These are phyloP conservation scores for Amphipyra tragopoginis DNA, from an alignment of 2,888 invertebrate species.

Conservation along the genomic window DNA sequence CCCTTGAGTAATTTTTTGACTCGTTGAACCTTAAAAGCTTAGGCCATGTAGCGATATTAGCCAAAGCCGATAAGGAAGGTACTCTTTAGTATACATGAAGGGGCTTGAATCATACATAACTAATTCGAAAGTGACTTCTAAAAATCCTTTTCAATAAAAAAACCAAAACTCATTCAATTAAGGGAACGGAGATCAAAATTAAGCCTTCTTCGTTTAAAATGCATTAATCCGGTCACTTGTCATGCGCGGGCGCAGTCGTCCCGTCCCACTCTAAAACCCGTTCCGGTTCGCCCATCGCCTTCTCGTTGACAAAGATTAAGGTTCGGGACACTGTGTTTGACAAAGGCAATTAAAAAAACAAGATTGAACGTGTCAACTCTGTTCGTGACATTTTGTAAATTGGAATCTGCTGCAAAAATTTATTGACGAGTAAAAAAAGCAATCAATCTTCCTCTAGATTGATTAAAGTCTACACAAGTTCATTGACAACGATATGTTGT, in stretches of 20 bases:
- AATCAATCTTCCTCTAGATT: conserved; percentile 68
- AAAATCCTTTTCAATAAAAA: conserved; percentile 57
- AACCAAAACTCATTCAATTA: conserved; percentile 82
- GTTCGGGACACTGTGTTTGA: conserved; percentile 67
- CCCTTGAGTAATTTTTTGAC: conserved; percentile 5
- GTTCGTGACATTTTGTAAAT: conserved; percentile 78
- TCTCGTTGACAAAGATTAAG: conserved; percentile 81
- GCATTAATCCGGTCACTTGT: conserved; percentile 89
- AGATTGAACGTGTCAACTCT: conserved; percentile 71
- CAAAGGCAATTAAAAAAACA: conserved; percentile 69
- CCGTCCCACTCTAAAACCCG: conserved; percentile 84
- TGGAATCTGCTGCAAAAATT: conserved; percentile 68
- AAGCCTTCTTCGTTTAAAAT: conserved; percentile 89
- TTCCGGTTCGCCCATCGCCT: conserved; percentile 76
- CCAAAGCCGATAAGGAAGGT: conserved; percentile 30
- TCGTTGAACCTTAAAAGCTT: conserved; percentile 23
- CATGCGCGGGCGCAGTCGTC: conserved; percentile 78
- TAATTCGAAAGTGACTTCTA: conserved; percentile 53
- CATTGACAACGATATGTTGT: conserved; percentile 46
- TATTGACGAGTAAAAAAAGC: conserved; percentile 62
- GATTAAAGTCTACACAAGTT: conserved; percentile 61
- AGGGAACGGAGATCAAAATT: conserved; percentile 84
- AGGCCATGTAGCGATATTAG: conserved; percentile 21
- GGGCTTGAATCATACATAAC: conserved; percentile 38
- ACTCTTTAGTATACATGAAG: conserved; percentile 24